Percentiles rank a stretch among this genome's conserved stretches.
Evolutionary conservation across 2,888 invertebrate genomes (phyloP).

Genomic region (Microplitis manilae): DNA sequence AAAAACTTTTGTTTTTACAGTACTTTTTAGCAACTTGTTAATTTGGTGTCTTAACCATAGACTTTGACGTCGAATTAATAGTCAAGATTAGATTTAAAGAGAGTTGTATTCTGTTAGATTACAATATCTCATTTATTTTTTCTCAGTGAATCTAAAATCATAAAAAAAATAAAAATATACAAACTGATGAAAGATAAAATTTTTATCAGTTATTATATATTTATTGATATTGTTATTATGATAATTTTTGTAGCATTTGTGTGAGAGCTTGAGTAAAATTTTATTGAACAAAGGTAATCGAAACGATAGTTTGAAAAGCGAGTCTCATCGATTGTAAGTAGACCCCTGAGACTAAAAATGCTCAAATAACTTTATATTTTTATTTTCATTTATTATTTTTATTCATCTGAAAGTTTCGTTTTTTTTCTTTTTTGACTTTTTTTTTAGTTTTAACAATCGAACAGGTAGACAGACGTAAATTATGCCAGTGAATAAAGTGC

Average conservation of each 20-base stretch:
- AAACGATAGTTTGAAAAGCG: conserved; percentile 12
- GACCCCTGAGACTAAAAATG: conserved; percentile 3
- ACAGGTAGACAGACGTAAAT: background rate
- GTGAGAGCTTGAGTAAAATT: background rate
- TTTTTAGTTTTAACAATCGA: conserved; percentile 16
- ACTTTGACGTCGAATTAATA: no score
- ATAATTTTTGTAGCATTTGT: background rate
- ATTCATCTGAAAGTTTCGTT: background rate
- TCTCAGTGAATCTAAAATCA: no score
- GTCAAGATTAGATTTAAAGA: no score
- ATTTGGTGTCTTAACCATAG: no score
- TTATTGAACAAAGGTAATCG: background rate
- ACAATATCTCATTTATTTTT: no score
- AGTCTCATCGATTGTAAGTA: conserved; percentile 4
- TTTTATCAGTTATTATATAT: background rate
- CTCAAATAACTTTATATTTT: conserved; percentile 17
- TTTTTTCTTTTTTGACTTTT: background rate
- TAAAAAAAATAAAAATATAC: no score
- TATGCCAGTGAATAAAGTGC: no score
- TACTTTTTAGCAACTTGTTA: no score
- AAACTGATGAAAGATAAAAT: background rate
- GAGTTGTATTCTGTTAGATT: no score
- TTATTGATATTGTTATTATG: background rate
- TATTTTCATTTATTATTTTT: conserved; percentile 8
- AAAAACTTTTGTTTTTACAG: no score